Base-by-base conservation (phyloP, 2,113 vertebrate species). In the Ceyx melanurus region DNA sequence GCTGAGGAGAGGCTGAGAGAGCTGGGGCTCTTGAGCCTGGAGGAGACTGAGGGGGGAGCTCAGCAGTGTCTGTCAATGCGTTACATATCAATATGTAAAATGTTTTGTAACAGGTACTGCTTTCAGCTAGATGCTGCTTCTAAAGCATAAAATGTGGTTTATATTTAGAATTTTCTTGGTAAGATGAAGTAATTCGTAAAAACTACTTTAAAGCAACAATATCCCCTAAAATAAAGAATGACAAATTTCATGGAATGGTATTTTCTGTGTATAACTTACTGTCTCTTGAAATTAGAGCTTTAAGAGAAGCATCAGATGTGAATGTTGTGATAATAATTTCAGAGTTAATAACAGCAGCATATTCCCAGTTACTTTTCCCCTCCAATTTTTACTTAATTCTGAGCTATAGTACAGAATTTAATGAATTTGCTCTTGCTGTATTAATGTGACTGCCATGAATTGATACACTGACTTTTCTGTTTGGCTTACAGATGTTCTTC, bases 401-500 rank as follows among this genome's bases (percentile, higher is more conserved):
- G 56, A 22, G 8, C 9, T 56, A 4, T 57, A 25, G 8, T 86
- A 8, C 35, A 37, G 7, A 10, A 61, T 68, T 58, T 18, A 13
- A 7, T 31, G 31, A 3, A 29, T 68, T 11, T 70, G 0, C 25
- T 86, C 58, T 37, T 71, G 25, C 18, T 74, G 0, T 42, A 3
- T 50, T 83, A 6, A 35, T 18, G 15, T 67, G 11, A 25, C 4
- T 56, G 13, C 50, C 13, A 26, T 51, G 26, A 26, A 26, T 11
- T 43, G 6, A 3, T 20, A 61, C 80, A 58, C 60, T 54, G 7
- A 57, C 74, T 21, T 8, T 5, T 51, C 12, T 84, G 48, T 2
- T 87, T 86, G 15, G 11, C 93, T 94, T 92, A 2, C 76, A 99
- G 99, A 92, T 96, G 92, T 90, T 98, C 98, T 87, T 96, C 96